phyloP scores from a whole-genome alignment of 2,888 invertebrate genomes.

The Chalcis sispes region DNA sequence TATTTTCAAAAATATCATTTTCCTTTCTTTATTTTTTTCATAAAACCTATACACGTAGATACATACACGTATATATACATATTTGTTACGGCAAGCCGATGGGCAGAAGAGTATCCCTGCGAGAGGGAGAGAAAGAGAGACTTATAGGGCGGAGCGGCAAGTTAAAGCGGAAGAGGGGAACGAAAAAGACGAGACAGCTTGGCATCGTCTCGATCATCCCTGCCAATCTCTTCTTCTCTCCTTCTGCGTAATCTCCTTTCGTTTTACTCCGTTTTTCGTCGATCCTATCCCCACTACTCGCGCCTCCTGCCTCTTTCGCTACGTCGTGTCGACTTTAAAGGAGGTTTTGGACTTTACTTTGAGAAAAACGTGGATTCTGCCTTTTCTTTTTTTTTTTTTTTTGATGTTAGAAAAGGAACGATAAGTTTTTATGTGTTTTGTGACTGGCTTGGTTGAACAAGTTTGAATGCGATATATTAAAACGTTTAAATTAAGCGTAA shows the following conservation, averaged over 20 bases:
- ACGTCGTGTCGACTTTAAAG: constrained; percentile 48
- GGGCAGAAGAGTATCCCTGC: too few species aligned
- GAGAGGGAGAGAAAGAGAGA: too few species aligned
- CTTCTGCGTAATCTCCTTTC: constrained; percentile 23
- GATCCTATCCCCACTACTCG: constrained; percentile 62
- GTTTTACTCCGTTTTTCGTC: constrained; percentile 67
- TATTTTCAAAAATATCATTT: constrained; percentile 41
- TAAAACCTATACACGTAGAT: too few species aligned
- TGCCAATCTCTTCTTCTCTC: background rate
- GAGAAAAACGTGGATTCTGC: background rate
- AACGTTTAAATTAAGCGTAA: too few species aligned
- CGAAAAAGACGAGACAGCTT: constrained; percentile 59
- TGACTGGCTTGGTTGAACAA: too few species aligned
- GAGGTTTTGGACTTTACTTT: constrained; percentile 13
- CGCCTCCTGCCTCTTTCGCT: too few species aligned
- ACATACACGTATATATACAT: too few species aligned
- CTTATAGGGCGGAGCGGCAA: background rate
- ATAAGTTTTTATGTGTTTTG: too few species aligned
- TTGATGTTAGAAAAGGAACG: too few species aligned
- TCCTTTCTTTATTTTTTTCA: constrained; percentile 13
- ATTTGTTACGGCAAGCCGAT: too few species aligned
- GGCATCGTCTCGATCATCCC: constrained; percentile 51
- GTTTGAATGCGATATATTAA: too few species aligned
- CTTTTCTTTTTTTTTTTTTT: background rate
- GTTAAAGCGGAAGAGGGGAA: constrained; percentile 50